Conservation (phyloP, 2,888 invertebrate genomes). For the Chromoteleia sp. region DNA sequence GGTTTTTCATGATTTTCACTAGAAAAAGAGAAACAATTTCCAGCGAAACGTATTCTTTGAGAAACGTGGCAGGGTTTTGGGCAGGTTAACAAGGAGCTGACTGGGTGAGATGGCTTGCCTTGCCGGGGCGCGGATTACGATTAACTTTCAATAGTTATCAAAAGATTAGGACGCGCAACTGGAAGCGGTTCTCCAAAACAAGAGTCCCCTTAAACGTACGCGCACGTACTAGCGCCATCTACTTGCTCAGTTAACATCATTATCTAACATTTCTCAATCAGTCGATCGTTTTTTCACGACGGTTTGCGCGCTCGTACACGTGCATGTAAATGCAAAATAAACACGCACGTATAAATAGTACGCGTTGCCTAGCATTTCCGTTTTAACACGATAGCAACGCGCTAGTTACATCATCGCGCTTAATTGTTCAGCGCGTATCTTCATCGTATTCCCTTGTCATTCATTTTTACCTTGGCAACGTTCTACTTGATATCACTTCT, state of each 20-base stretch:
- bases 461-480: conserved; percentile 64
- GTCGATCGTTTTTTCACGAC: conserved; percentile 17
- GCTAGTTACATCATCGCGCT: conserved; percentile 63
- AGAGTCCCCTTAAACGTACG: background rate
- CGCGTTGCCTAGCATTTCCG: conserved; percentile 54
- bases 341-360: conserved; percentile 37
- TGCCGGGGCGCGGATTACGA: too few species aligned
- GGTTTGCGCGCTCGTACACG: conserved; percentile 1
- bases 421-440: conserved; percentile 61
- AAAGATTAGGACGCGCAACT: background rate
- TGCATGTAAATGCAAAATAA: conserved; percentile 34
- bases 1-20: too few species aligned
- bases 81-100: too few species aligned
- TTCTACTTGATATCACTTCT: conserved; percentile 61
- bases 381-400: conserved; percentile 63
- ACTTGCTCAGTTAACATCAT: background rate
- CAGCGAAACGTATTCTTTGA: too few species aligned
- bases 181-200: background rate
- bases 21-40: too few species aligned
- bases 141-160: too few species aligned
- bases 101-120: too few species aligned
- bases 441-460: conserved; percentile 61
- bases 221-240: background rate
- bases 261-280: conserved; percentile 25
- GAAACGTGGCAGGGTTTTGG: too few species aligned